phyloP scores from a whole-genome alignment of 2,797 vertebrate genomes.

The Xenopus petersii region DNA sequence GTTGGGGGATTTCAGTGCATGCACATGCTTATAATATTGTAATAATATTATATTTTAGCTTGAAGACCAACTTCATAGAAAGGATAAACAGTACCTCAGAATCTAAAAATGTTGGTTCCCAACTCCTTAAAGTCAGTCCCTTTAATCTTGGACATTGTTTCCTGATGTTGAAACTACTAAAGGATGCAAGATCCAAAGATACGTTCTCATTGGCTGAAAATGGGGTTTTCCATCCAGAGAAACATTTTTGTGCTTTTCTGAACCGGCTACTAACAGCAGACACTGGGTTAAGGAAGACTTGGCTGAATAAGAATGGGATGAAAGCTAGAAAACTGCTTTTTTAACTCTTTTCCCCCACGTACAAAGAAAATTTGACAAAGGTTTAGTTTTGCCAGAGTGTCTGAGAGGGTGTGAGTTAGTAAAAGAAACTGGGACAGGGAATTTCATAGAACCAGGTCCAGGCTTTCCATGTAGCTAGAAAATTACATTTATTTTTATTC shows the following conservation, averaged over 20 bases:
- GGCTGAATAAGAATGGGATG: constrained; percentile 40
- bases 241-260: constrained; percentile 11
- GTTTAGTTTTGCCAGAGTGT: constrained; percentile 34
- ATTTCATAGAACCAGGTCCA: constrained; percentile 30
- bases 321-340: constrained; percentile 31
- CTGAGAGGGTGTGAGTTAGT: constrained; percentile 40
- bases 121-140: constrained; percentile 20
- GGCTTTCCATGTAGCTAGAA: constrained; percentile 18
- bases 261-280: constrained; percentile 18
- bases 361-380: constrained; percentile 40
- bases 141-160: constrained; percentile 47
- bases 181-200: constrained; percentile 45
- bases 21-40: too few relatives aligned
- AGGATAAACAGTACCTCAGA: constrained; percentile 35
- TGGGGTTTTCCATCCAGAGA: constrained; percentile 37
- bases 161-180: constrained; percentile 41
- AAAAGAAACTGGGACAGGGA: constrained; percentile 31
- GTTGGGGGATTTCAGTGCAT: too few relatives aligned
- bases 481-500: background rate
- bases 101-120: constrained; percentile 43
- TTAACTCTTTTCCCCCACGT: constrained; percentile 24
- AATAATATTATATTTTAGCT: background rate
- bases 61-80: background rate
- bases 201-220: constrained; percentile 29
- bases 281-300: constrained; percentile 49